These are phyloP conservation scores for Archips xylosteana DNA, from an alignment of 2,888 invertebrate genomes.

Conservation along the genomic window DNA sequence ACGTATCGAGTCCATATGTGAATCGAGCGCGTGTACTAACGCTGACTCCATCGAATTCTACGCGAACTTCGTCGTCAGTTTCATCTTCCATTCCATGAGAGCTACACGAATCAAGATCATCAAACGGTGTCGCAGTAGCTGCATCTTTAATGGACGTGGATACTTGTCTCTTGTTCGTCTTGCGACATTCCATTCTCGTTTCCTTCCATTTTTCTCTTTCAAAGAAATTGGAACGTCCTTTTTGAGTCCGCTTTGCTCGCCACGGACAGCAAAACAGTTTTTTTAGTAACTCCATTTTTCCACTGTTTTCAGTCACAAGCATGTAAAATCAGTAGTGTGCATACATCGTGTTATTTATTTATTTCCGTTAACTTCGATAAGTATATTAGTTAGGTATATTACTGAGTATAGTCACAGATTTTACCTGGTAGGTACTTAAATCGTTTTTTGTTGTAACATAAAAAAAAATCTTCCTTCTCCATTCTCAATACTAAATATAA, in stretches of 20 bases:
- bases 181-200: too few species aligned
- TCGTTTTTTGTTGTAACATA: too few species aligned
- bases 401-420: too few species aligned
- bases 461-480: too few species aligned
- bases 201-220: too few species aligned
- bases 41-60: not conserved
- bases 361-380: too few species aligned
- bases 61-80: slow-evolving; percentile 8
- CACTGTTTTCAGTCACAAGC: not conserved
- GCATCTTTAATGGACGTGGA: not conserved
- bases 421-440: too few species aligned
- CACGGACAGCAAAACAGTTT: not conserved
- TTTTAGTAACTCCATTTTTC: not conserved
- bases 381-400: too few species aligned
- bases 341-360: too few species aligned
- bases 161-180: not conserved
- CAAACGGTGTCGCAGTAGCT: not conserved
- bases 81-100: not conserved
- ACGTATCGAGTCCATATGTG: slow-evolving; percentile 10
- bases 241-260: not conserved
- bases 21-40: not conserved
- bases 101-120: not conserved
- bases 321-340: too few species aligned
- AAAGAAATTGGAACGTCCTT: too few species aligned
- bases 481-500: too few species aligned